Percentiles rank a stretch among this genome's conserved stretches.
phyloP scores from a whole-genome alignment of 2,797 vertebrate genomes.

The Ctenochaetus hawaiiensis region DNA sequence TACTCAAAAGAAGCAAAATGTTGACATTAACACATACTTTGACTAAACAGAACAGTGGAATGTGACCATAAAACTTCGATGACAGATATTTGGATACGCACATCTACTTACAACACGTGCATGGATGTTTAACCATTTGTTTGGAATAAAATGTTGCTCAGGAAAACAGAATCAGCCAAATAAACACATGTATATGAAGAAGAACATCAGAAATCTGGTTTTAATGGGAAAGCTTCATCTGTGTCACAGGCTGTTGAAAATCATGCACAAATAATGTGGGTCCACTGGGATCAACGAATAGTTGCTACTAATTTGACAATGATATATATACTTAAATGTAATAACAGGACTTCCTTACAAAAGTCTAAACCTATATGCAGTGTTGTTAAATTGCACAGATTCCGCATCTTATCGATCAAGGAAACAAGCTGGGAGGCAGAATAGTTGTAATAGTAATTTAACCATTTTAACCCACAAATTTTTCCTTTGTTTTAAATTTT shows the following conservation, averaged over 20 bases:
- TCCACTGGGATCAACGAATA: not conserved
- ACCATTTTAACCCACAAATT: no score
- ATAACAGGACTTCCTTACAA: not conserved
- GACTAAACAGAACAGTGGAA: not conserved
- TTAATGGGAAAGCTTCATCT: not conserved
- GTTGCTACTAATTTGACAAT: not conserved
- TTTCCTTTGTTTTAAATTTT: not conserved
- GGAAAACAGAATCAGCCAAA: not conserved
- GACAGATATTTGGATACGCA: not conserved
- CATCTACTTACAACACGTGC: not conserved
- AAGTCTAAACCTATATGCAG: not conserved
- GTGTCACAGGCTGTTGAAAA: not conserved
- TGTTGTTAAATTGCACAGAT: not conserved
- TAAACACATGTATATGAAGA: not conserved
- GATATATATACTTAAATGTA: not conserved
- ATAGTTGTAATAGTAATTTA: not conserved
- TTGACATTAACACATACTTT: not conserved
- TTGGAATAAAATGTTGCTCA: not conserved
- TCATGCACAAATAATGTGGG: not conserved
- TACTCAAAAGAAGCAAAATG: not conserved
- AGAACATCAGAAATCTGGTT: not conserved
- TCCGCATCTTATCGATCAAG: not conserved
- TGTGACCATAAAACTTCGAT: slow-evolving; percentile 1
- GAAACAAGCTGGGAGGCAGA: not conserved
- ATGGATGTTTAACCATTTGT: not conserved